These are phyloP conservation scores for Micromesistius poutassou DNA, from an alignment of 2,797 vertebrate species.

Conservation along the genomic window DNA sequence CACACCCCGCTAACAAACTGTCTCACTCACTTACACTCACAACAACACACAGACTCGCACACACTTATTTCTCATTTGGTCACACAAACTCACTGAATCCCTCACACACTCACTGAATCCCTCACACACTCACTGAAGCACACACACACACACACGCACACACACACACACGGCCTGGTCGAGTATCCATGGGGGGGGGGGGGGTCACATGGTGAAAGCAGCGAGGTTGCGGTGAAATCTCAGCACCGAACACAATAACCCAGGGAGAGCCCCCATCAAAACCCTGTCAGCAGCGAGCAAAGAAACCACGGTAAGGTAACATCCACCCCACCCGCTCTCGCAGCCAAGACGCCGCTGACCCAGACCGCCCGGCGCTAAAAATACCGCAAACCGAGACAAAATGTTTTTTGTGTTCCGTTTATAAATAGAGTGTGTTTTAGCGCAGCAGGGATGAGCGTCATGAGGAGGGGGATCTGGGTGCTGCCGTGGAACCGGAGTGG, in stretches of 20 bases:
- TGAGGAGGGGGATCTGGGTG: not conserved
- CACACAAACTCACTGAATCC: no score
- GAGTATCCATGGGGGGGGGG: no score
- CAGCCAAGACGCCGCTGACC: not conserved
- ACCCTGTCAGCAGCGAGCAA: not conserved
- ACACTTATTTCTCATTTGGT: no score
- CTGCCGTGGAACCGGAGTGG: not conserved
- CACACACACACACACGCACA: no score
- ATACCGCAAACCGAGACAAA: not conserved
- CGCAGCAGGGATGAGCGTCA: not conserved
- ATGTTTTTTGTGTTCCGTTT: not conserved
- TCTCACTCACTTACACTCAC: no score
- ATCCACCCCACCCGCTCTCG: not conserved
- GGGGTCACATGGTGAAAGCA: not conserved
- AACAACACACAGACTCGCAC: no score
- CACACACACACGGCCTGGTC: no score
- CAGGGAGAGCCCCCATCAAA: not conserved
- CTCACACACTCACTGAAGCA: no score
- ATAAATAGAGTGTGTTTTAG: not conserved
- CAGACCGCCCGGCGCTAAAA: not conserved
- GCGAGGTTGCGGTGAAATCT: not conserved
- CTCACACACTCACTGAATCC: no score
- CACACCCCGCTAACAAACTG: no score
- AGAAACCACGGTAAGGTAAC: not conserved
- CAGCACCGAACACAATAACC: not conserved